Evolutionary conservation across 2,888 invertebrate genomes (phyloP), one percentile per base, ranked within the genome.

Genomic region (Dicyrtomina minuta): DNA sequence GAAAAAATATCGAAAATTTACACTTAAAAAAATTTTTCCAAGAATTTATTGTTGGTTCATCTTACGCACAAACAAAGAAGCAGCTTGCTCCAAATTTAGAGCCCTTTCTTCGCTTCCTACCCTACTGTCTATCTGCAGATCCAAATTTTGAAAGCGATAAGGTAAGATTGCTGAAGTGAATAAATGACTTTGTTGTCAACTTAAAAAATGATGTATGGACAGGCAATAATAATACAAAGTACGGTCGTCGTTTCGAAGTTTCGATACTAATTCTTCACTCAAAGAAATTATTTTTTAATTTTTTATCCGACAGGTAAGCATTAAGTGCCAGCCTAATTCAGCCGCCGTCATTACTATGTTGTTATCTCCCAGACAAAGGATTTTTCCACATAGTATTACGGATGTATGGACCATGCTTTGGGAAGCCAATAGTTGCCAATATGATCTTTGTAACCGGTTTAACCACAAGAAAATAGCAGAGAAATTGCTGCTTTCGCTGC

Each of bases 331-430:
- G 4, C 60, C 68, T 68, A 78, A 66, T 70, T 44, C 69, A 49
- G 66, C 69, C 0, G 72, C 72, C 58, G 74, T 75, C 15, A 69
- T 89, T 26, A 91, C 90, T 82, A 92, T 92, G 88, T 84, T 93
- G 60, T 83, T 93, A 65, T 90, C 92, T 2, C 92, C 92, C 1
- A 88, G 91, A 68, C 92, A 93, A 82, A 86, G 93, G 72, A 86
- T 93, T 58, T 87, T 89, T n/a, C 91, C 77, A 41, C 77, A 77
- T 56, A 75, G 74, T 66, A 73, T 77, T 13, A 73, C 75, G 1
- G 77, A 77, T 27, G 69, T 74, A 2, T 77, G 77, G 77, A 75
- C 75, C 22, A 72, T 68, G 17, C 68, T 77, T 4, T 77, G 77
- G 77, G 73, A 77, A 22, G 49, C 70, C 43, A 74, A 73, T 58